phyloP scores from a whole-genome alignment of 2,888 invertebrate genomes.

The Desoria tigrina region DNA sequence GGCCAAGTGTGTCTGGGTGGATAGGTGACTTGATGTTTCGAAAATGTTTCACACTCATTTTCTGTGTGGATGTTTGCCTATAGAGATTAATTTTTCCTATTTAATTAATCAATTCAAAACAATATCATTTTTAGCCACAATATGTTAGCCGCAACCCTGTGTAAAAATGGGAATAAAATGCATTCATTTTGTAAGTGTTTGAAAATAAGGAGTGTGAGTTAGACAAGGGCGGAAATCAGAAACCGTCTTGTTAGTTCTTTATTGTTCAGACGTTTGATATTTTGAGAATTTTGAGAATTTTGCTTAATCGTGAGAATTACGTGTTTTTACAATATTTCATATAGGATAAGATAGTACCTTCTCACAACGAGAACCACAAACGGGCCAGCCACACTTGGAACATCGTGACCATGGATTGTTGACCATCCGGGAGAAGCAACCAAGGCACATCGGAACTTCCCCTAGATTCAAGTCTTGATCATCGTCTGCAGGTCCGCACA shows the following conservation, averaged over 20 bases:
- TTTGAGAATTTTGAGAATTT: too few species aligned
- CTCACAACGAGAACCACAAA: conserved; percentile 34
- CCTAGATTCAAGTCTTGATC: conserved; percentile 29
- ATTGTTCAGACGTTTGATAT: too few species aligned
- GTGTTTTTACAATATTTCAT: too few species aligned
- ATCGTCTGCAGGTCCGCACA: conserved; percentile 42
- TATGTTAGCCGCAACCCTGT: too few species aligned
- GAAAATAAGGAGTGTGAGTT: not conserved
- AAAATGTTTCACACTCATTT: conserved; percentile 43
- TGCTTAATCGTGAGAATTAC: too few species aligned
- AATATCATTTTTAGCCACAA: too few species aligned
- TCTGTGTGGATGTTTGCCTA: conserved; percentile 38
- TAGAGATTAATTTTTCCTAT: not conserved
- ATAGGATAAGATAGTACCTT: too few species aligned
- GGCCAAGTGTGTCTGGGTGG: conserved; percentile 42
- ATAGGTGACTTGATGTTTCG: conserved; percentile 34
- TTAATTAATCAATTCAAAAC: too few species aligned
- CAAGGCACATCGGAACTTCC: conserved; percentile 43
- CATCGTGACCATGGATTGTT: conserved; percentile 28
- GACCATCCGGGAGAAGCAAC: conserved; percentile 38
- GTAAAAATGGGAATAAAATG: too few species aligned
- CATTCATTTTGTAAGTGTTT: not conserved
- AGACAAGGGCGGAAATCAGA: too few species aligned
- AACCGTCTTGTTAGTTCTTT: too few species aligned
- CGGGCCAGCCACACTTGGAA: conserved; percentile 39